Base-by-base conservation (phyloP, 2,113 vertebrate genomes). In the Panurus biarmicus region DNA sequence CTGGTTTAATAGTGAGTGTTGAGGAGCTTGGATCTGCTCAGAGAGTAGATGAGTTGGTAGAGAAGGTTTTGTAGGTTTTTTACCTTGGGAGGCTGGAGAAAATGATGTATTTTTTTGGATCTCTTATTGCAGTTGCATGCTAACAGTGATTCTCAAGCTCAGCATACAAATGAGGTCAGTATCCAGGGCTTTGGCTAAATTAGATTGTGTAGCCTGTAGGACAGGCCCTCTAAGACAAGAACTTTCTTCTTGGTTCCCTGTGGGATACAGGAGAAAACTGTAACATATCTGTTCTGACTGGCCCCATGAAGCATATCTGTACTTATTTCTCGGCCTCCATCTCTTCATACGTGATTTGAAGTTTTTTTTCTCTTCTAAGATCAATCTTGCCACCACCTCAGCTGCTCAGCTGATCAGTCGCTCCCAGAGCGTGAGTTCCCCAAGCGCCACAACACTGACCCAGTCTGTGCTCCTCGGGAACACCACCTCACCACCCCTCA, bases 381-480 rank as follows among this genome's bases (percentile, higher is more conserved):
- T 98, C 80, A 98, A 97, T 82, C 94, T 98, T 79, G 97, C 98
- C 44, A 98, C 98, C 72, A 98, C 98, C 4, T 98, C 98, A 19
- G 98, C 98, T 17, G 98, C 98, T 58, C 98, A 98, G 94, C 96
- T 98, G 79, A 96, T 98, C 96, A 98, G 97, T 82, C 97, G 98
- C 20, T 97, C 98, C 3, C 98, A 98, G 96, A 98, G 98, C 0
- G 98, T 98, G 96, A 98, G 98, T n/a, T 98, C 98, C 17, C 98
- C 99, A 10, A 98, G 97, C 1, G 98, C 98, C 45, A 98, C 98
- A 19, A 99, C 98, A n/a, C 97, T 99, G 89, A 99, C 98, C 3
- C 99, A 99, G 65, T 99, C 99, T 17, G 98, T 99, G 94, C 96
- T 99, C n/a, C 98, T 99, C 45, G 98, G 99, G 38, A 99, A 98